Evolutionary conservation across 2,888 invertebrate genomes (phyloP).

Genomic region (Automeris io): DNA sequence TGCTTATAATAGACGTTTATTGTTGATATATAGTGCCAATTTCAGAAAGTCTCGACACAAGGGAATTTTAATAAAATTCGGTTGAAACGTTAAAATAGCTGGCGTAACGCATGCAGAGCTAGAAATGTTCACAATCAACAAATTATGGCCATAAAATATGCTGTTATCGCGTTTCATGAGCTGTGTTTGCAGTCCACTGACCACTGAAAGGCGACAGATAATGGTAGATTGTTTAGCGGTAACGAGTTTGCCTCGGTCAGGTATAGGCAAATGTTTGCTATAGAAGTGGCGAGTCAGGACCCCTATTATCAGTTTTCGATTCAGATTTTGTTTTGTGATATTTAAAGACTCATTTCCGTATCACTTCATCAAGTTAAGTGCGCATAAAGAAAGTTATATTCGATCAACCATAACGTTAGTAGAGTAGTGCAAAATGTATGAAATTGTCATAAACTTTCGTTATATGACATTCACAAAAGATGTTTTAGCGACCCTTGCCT

Average conservation of each 20-base stretch:
- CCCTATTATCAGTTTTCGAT: conserved; percentile 15
- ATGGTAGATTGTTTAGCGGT: conserved; percentile 9
- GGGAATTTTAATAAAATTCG: too few species aligned
- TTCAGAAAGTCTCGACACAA: too few species aligned
- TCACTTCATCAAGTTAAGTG: too few species aligned
- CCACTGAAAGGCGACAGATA: conserved; percentile 7
- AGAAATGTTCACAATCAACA: background rate
- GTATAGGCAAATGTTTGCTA: conserved; percentile 25
- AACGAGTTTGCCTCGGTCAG: conserved; percentile 22
- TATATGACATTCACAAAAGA: too few species aligned
- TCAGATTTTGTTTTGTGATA: background rate
- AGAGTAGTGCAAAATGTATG: too few species aligned
- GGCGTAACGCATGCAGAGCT: conserved; percentile 4
- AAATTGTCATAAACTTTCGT: too few species aligned
- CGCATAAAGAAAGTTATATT: too few species aligned
- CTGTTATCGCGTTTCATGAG: background rate
- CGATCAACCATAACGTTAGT: too few species aligned
- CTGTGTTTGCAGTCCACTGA: conserved; percentile 7
- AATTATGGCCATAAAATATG: background rate
- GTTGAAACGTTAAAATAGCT: conserved; percentile 6
- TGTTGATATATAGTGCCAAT: too few species aligned
- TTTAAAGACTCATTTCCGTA: background rate
- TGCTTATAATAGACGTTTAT: too few species aligned
- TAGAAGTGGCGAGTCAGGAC: conserved; percentile 16
- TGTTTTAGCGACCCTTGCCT: too few species aligned